Conservation (phyloP, 2,797 vertebrate genomes). For the Pseudomugil gertrudae region DNA sequence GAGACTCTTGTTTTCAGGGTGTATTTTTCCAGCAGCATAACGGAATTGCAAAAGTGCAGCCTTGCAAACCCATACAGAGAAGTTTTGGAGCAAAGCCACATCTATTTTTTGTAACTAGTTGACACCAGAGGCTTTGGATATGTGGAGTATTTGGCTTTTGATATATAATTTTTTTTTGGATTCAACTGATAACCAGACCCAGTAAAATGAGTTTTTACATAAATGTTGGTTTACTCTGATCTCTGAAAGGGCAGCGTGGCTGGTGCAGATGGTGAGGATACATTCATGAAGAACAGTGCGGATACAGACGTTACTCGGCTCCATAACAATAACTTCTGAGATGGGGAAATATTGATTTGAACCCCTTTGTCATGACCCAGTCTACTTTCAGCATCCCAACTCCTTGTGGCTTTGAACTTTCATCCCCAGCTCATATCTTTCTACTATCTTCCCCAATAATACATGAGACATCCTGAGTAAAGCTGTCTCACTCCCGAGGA, state of each 20-base stretch:
- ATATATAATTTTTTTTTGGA: slow-evolving; percentile 66
- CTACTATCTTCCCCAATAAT: slow-evolving; percentile 74
- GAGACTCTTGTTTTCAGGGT: slow-evolving; percentile 81
- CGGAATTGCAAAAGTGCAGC: slow-evolving; percentile 86
- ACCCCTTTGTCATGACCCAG: slow-evolving; percentile 66
- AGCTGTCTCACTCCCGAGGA: slow-evolving; percentile 74
- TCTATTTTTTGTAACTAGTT: slow-evolving; percentile 72
- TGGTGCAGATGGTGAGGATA: slow-evolving; percentile 84
- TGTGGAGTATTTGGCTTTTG: slow-evolving; percentile 80
- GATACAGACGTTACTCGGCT: slow-evolving; percentile 81
- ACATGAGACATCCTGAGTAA: slow-evolving; percentile 73
- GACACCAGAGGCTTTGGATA: slow-evolving; percentile 79
- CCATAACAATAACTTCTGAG: slow-evolving; percentile 73
- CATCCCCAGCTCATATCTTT: slow-evolving; percentile 71
- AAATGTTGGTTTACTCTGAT: slow-evolving; percentile 77
- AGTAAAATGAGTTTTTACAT: slow-evolving; percentile 67
- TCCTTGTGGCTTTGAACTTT: slow-evolving; percentile 68
- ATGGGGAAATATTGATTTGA: slow-evolving; percentile 75
- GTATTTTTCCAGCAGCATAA: slow-evolving; percentile 86
- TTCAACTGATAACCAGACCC: slow-evolving; percentile 72
- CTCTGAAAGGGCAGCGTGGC: slow-evolving; percentile 79
- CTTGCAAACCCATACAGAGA: slow-evolving; percentile 83
- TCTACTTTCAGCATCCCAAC: slow-evolving; percentile 72
- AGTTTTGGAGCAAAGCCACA: slow-evolving; percentile 79
- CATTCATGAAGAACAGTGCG: slow-evolving; percentile 85